These are phyloP conservation scores for Trissolcus brochymenae DNA, from an alignment of 2,888 invertebrate species.

Conservation along the genomic window DNA sequence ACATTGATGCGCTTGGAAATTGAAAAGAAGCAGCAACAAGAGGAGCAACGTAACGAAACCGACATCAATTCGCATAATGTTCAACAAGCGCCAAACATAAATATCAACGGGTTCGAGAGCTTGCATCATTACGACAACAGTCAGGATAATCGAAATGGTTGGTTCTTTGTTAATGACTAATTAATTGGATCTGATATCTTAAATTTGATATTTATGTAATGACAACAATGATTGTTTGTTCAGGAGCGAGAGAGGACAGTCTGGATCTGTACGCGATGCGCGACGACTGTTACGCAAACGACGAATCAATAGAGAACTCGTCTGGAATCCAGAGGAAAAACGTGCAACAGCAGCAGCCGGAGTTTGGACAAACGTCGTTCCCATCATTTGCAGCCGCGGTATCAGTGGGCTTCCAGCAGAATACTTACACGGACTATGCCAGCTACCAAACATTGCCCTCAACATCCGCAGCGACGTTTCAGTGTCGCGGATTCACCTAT, in stretches of 20 bases:
- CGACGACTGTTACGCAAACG: constrained; percentile 80
- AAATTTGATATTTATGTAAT: background rate
- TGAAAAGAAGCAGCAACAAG: constrained; percentile 86
- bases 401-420: constrained; percentile 60
- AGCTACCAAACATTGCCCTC: constrained; percentile 68
- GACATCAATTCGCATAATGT: constrained; percentile 65
- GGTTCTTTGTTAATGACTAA: background rate
- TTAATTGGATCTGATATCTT: background rate
- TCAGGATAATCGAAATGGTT: constrained; percentile 65
- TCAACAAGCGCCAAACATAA: constrained; percentile 72
- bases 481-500: constrained; percentile 65
- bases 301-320: constrained; percentile 77
- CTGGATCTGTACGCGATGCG: constrained; percentile 80
- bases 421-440: constrained; percentile 61
- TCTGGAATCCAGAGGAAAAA: constrained; percentile 74
- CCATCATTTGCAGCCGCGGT: constrained; percentile 64
- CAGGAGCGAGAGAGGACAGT: constrained; percentile 77
- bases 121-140: constrained; percentile 80
- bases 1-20: constrained; percentile 95
- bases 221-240: background rate
- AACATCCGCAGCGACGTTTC: constrained; percentile 66
- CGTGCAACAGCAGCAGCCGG: constrained; percentile 69
- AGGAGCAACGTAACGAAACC: constrained; percentile 77
- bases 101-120: constrained; percentile 80
- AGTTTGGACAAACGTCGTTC: constrained; percentile 70